Percentiles rank a stretch among this genome's conserved stretches.
Conservation (phyloP, 2,113 vertebrate genomes). For the Laterallus jamaicensis region DNA sequence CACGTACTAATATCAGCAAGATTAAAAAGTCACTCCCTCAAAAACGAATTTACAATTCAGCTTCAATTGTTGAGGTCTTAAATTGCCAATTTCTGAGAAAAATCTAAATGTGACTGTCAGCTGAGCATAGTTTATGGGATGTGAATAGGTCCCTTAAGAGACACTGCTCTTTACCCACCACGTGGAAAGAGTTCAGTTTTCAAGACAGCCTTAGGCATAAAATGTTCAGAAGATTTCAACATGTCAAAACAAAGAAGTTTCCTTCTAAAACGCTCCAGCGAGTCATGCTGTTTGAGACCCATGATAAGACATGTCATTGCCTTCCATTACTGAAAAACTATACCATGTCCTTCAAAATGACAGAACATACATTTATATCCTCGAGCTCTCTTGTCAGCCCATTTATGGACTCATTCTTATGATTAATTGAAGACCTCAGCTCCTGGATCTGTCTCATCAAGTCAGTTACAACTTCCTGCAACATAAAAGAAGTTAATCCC, state of each 20-base stretch:
- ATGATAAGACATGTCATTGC: neutral
- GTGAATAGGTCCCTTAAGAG: slow-evolving; percentile 34
- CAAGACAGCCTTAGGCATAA: slow-evolving; percentile 34
- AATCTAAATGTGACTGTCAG: slow-evolving; percentile 27
- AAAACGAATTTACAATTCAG: neutral
- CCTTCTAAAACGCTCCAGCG: neutral
- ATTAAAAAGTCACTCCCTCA: neutral
- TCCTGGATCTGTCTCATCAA: slow-evolving; percentile 91
- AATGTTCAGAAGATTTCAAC: slow-evolving; percentile 43
- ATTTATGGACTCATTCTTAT: slow-evolving; percentile 82
- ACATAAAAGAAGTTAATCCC: neutral
- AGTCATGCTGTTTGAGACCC: neutral
- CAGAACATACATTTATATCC: slow-evolving; percentile 84
- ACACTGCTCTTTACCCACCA: neutral
- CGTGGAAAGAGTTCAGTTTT: neutral
- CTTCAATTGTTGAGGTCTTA: neutral
- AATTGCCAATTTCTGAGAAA: slow-evolving; percentile 17
- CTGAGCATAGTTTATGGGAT: slow-evolving; percentile 12
- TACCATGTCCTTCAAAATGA: neutral
- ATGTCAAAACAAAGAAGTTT: slow-evolving; percentile 42
- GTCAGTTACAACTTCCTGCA: slow-evolving; percentile 85
- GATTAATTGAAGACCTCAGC: slow-evolving; percentile 79
- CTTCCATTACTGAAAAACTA: neutral
- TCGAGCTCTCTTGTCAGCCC: slow-evolving; percentile 83
- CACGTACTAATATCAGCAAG: neutral